Conservation (phyloP, 2,113 vertebrate genomes). For the Epinephelus lanceolatus region DNA sequence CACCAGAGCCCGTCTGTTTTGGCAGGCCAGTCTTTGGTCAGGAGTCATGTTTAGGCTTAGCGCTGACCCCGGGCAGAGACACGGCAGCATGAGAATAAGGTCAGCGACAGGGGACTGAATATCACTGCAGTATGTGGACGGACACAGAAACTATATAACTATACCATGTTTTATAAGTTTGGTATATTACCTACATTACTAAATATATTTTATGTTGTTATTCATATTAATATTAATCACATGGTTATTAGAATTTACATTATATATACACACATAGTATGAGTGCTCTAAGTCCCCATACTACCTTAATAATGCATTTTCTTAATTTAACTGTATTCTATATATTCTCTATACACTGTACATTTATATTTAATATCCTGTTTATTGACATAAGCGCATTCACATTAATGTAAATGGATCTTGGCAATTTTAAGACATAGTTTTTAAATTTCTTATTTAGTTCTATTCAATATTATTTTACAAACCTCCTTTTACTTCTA, state of each 20-base stretch:
- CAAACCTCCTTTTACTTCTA: background rate
- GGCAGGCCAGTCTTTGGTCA: slow-evolving; percentile 66
- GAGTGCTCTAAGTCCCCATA: background rate
- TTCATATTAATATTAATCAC: background rate
- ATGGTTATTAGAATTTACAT: background rate
- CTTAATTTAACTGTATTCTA: too few species aligned
- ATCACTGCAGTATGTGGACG: background rate
- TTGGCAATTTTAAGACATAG: background rate
- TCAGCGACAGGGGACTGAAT: slow-evolving; percentile 32
- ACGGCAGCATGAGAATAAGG: slow-evolving; percentile 58
- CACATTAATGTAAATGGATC: background rate
- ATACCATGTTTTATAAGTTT: background rate
- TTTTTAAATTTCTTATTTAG: background rate
- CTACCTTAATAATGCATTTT: background rate
- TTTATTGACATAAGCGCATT: too few species aligned
- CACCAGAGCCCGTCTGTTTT: slow-evolving; percentile 55
- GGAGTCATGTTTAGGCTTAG: slow-evolving; percentile 66
- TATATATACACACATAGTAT: background rate
- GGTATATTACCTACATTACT: background rate
- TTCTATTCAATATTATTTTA: background rate
- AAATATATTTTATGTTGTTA: background rate
- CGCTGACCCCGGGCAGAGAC: slow-evolving; percentile 37
- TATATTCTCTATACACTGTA: background rate
- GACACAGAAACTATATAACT: background rate
- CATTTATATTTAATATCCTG: background rate